Base-by-base conservation (phyloP, 1,140 invertebrate genomes). In the Acromyrmex charruanus region DNA sequence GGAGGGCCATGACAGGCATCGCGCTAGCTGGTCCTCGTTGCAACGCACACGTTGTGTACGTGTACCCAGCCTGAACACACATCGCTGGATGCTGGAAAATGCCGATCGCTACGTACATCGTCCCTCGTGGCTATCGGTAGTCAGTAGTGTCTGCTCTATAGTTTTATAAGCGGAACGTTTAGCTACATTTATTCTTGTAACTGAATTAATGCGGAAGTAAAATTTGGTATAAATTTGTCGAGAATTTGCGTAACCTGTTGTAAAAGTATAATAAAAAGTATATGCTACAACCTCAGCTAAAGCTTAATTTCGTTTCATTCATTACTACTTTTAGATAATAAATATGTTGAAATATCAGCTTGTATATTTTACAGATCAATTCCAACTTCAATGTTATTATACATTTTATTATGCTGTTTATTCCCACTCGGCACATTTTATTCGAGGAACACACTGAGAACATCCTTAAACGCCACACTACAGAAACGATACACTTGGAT, bases 21-120 rank as follows among this genome's bases (percentile, higher is more conserved):
- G 65, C 65, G 77, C 77, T 55, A 35, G 31, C 77, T 55, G 77
- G 77, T 69, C 66, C 77, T 79, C 77, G 77, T 79, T 81, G 55
- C 53, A 61, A 65, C 18, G 55, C 65, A 55, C 39, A 39, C 39
- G 53, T 85, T 75, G 61, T 65, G 69, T 61, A 77, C 31, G 77
- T 79, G 74, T 79, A 87, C 28, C 55, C 68, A 84, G 65, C 55
- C 28, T 53, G 81, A 68, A 81, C 80, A 89, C 80, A 86, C 86
- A 66, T 72, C 35, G 69, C 75, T 63, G 61, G 53, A 81, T 58
- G 88, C 72, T 86, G 88, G 87, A 91, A 87, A 91, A 90, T 87
- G 77, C 87, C 88, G 65, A 88, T 85, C 81, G 69, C 88, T 87
- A 69, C 77, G 90, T 89, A 87, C 91, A 89, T 92, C 90, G 91